Conservation (phyloP, 2,113 vertebrate genomes). For the Mastomys coucha region DNA sequence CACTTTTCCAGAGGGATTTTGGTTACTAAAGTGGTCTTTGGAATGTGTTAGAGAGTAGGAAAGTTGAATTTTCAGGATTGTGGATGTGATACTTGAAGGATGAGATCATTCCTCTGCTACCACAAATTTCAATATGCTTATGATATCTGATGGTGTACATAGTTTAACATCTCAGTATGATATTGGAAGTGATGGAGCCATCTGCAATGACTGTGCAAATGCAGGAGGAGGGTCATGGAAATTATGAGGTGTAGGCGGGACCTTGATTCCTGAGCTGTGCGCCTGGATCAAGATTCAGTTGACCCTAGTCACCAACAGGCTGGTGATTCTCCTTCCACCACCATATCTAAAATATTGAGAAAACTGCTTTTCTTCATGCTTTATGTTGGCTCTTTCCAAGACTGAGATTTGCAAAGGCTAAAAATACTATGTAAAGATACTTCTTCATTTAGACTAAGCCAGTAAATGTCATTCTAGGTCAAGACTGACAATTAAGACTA, state of each 20-base stretch:
- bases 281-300: background rate
- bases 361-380: background rate
- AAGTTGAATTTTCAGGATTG: background rate
- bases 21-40: background rate
- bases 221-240: background rate
- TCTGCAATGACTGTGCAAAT: background rate
- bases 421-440: background rate
- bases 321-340: background rate
- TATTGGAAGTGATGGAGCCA: fast-evolving
- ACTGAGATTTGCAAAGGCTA: background rate
- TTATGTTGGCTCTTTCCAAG: background rate
- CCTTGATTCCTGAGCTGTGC: background rate
- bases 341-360: background rate
- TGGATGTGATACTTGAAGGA: fast-evolving
- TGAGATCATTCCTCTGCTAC: background rate
- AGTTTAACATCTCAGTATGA: background rate
- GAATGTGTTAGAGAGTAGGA: background rate
- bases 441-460: background rate
- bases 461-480: background rate
- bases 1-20: background rate
- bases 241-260: fast-evolving
- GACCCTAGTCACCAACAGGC: background rate
- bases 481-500: background rate
- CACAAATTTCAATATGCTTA: background rate
- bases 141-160: background rate